These are phyloP conservation scores for Rutpela maculata DNA, from an alignment of 2,888 invertebrate species.

Conservation along the genomic window DNA sequence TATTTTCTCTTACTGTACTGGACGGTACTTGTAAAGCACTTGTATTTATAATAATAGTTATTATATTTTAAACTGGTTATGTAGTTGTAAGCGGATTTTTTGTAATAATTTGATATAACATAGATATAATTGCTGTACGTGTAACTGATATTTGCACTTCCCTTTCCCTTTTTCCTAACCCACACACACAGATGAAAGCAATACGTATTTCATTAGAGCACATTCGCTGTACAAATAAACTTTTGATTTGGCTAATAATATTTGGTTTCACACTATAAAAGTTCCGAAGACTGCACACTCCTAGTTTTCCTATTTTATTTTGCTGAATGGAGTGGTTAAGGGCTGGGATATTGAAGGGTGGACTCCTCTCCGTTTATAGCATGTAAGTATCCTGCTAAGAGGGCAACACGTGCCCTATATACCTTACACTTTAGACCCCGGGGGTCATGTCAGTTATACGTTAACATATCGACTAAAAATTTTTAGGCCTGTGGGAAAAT, in stretches of 20 bases:
- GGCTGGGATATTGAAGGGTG: conserved; percentile 17
- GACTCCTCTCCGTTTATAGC: conserved; percentile 40
- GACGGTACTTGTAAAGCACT: too few relatives aligned
- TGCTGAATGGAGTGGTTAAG: conserved; percentile 33
- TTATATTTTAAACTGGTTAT: too few relatives aligned
- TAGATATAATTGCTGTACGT: not conserved
- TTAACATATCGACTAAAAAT: conserved; percentile 1
- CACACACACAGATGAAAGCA: conserved; percentile 87
- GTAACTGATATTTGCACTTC: conserved; percentile 11
- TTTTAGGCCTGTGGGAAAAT: conserved; percentile 50
- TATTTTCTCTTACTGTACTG: too few relatives aligned
- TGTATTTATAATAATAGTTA: too few relatives aligned
- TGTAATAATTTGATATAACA: too few relatives aligned
- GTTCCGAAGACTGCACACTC: conserved; percentile 50
- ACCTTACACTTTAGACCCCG: conserved; percentile 54
- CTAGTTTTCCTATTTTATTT: conserved; percentile 40
- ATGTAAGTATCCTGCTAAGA: conserved; percentile 55
- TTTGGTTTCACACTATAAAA: conserved; percentile 53
- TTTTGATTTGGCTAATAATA: conserved; percentile 61
- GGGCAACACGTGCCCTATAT: conserved; percentile 60
- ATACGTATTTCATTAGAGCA: conserved; percentile 84
- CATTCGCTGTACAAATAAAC: conserved; percentile 41
- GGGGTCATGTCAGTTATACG: conserved; percentile 50
- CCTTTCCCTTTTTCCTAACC: not conserved
- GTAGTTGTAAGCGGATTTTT: too few relatives aligned